Base-by-base conservation (phyloP, 2,113 vertebrate species). In the Nycticorax nycticorax region DNA sequence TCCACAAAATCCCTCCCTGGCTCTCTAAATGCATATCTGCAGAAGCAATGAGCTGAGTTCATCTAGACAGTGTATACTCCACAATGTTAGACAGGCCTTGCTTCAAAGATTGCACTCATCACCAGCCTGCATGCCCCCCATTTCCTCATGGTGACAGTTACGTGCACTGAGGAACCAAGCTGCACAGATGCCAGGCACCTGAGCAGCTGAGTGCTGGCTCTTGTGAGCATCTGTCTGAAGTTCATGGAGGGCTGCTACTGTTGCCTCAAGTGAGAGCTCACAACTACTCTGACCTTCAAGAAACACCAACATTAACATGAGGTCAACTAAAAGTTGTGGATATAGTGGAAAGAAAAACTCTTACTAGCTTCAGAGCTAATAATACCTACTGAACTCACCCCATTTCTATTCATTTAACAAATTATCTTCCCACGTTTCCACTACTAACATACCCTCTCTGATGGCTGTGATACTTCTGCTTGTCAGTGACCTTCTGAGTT, bases 161-260 rank as follows among this genome's bases (percentile, higher is more conserved):
- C 0, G 0, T 26, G 24, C 39, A 53, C 15, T 39, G 35, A 60
- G 35, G 14, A 71, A 26, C 39, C 50, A 74, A 74, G 22, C 20
- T 63, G 50, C 56, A 64, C 26, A 33, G 33, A 50, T 0, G 0
- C 8, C 1, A 3, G 32, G 32, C 10, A 71, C 17, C 21, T 57
- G 7, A 76, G 66, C 14, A 85, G 56, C 43, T 47, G 62, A 2
- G 2, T 13, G 24, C 21, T n/a, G 10, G 21, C 39, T 92, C 37
- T 66, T 43, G 27, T 5, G 10, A 50, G 41, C 37, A 39, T 41
- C 85, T 63, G 26, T 32, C 37, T 55, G 41, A 84, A 63, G 64
- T 81, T 79, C 73, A 63, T 10, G 77, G 30, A 53, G 3, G 10
- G 35, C 21, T 83, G 39, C 53, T 72, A 41, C 45, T 66, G 37